Percentiles rank a stretch among this genome's conserved stretches.
Conservation (phyloP, 35 echinoderm and acorn worm species). For the Holothuria glaberrima region DNA sequence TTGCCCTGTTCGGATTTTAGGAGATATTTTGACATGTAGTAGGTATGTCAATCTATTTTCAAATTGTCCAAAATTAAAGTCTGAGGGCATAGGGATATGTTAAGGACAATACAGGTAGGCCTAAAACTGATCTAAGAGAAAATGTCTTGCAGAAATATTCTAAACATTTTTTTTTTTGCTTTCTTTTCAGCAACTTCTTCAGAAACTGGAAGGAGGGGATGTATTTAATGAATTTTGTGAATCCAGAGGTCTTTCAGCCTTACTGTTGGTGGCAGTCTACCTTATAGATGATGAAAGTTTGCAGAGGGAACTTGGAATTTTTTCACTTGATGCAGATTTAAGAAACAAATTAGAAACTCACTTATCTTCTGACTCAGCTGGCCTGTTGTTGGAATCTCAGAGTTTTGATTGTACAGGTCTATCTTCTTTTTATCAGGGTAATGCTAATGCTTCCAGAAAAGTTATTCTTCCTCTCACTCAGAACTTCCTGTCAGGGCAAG, state of each 20-base stretch:
- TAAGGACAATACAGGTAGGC: no score
- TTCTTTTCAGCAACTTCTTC: not conserved
- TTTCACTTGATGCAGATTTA: conserved; percentile 36
- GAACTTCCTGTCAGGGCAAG: conserved; percentile 34
- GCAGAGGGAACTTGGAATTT: conserved; percentile 63
- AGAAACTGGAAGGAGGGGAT: not conserved
- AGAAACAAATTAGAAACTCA: conserved; percentile 11
- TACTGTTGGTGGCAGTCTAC: conserved; percentile 51
- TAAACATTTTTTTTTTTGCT: not conserved
- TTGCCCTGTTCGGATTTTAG: no score
- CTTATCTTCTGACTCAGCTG: conserved; percentile 31
- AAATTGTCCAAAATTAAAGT: no score
- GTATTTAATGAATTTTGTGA: conserved; percentile 54
- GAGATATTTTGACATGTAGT: no score
- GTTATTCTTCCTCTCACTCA: conserved; percentile 66
- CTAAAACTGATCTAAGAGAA: no score
- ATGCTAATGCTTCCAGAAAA: conserved; percentile 73
- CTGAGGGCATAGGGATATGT: no score
- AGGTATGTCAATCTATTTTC: no score
- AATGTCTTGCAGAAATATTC: not conserved
- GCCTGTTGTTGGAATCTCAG: conserved; percentile 25
- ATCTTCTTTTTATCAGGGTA: conserved; percentile 64
- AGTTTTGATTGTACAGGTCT: conserved; percentile 2
- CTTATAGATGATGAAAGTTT: conserved; percentile 37
- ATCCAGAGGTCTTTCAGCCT: conserved; percentile 46